Conservation (phyloP, 2,113 vertebrate species). For the Gopherus evgoodei region DNA sequence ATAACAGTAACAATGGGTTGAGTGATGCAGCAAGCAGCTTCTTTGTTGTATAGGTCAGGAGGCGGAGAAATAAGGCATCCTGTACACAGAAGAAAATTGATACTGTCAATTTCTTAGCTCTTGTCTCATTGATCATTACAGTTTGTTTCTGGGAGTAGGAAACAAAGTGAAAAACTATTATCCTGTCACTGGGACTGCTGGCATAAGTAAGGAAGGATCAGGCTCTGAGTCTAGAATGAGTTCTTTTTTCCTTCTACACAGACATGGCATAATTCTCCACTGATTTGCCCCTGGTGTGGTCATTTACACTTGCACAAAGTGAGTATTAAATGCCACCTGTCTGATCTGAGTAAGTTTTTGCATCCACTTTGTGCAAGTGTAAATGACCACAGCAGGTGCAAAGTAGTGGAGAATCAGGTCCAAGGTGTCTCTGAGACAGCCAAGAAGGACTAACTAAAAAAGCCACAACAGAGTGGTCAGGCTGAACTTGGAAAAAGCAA, state of each 20-base stretch:
- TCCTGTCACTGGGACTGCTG: neutral
- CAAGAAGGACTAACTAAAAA: neutral
- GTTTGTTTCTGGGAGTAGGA: neutral
- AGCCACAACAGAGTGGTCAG: neutral
- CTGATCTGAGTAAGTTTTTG: neutral
- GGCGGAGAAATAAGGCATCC: neutral
- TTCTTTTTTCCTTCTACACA: neutral
- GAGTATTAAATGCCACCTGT: neutral
- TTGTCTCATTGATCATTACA: neutral
- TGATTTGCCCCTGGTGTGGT: neutral
- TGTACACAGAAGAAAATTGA: conserved; percentile 16
- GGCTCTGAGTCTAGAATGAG: neutral
- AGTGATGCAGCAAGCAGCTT: conserved; percentile 4
- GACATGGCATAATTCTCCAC: neutral
- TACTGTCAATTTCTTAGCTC: neutral
- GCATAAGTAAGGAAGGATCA: neutral
- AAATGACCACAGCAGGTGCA: neutral
- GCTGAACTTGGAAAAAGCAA: neutral
- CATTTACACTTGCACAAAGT: neutral
- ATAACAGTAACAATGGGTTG: neutral
- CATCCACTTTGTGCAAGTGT: neutral
- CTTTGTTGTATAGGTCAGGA: neutral
- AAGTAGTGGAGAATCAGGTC: neutral
- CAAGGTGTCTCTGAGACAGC: neutral
- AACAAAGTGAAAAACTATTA: neutral